A percentile compares a stretch with the other conserved stretches of the same genome.
Conservation (phyloP, 2,888 invertebrate genomes). For the Mycalesis mineus region DNA sequence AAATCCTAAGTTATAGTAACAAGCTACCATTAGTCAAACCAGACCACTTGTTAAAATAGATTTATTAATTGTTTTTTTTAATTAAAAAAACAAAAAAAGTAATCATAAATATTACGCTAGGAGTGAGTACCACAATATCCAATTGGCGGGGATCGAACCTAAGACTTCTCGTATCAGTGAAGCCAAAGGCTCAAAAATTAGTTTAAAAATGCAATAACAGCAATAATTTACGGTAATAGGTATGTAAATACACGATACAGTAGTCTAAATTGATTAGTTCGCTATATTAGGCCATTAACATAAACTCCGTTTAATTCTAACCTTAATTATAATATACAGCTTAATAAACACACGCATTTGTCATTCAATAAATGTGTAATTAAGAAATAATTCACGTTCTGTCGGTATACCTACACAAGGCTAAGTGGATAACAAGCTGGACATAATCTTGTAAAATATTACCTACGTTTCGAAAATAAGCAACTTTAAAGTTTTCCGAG, state of each 20-base stretch:
- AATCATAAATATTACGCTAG: too few relatives aligned
- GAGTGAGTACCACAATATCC: too few relatives aligned
- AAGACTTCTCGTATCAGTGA: too few relatives aligned
- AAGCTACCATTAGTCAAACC: too few relatives aligned
- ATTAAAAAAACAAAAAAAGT: too few relatives aligned
- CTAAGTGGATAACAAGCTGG: not conserved
- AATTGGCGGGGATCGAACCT: too few relatives aligned
- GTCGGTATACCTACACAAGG: not conserved
- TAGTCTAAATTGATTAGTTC: not conserved
- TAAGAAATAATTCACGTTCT: not conserved
- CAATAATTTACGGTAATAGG: not conserved
- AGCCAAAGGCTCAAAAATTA: not conserved
- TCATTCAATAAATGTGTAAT: constrained; percentile 2
- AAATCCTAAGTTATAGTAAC: too few relatives aligned
- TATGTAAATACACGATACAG: not conserved
- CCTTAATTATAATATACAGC: not conserved
- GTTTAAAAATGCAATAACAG: not conserved
- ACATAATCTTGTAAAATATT: too few relatives aligned
- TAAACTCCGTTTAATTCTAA: not conserved
- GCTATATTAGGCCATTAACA: not conserved
- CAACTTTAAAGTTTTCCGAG: too few relatives aligned
- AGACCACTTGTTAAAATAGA: too few relatives aligned
- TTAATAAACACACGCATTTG: not conserved
- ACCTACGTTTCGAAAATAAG: too few relatives aligned
- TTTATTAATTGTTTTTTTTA: too few relatives aligned